Conservation (phyloP, 2,888 invertebrate genomes). For the Arctia plantaginis region DNA sequence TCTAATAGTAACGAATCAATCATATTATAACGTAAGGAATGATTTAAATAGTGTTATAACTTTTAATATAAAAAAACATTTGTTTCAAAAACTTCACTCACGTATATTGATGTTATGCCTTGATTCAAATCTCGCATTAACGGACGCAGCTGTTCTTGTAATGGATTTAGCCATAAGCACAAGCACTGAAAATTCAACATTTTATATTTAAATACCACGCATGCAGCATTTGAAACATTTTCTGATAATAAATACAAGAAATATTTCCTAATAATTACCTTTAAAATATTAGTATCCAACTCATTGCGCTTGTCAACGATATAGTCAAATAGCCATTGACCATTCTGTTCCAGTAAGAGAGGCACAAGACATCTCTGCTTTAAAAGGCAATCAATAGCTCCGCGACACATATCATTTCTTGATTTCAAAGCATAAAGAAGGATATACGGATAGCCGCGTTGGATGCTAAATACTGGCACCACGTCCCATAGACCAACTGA, state of each 20-base stretch:
- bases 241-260: conserved; percentile 4
- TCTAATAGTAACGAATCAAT: neutral
- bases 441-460: conserved; percentile 71
- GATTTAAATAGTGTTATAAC: neutral
- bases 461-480: conserved; percentile 74
- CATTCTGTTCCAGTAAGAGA: conserved; percentile 74
- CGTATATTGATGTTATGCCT: conserved; percentile 75
- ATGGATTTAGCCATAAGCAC: conserved; percentile 80
- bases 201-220: neutral
- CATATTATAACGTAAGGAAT: neutral
- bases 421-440: conserved; percentile 68
- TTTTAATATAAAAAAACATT: neutral
- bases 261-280: conserved; percentile 70
- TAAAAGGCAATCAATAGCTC: conserved; percentile 70
- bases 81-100: conserved; percentile 57
- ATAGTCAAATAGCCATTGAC: conserved; percentile 83
- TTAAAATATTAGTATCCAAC: conserved; percentile 84
- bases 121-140: conserved; percentile 80
- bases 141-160: conserved; percentile 81
- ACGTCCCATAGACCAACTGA: conserved; percentile 82
- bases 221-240: neutral
- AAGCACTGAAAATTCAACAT: conserved; percentile 63
- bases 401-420: conserved; percentile 70
- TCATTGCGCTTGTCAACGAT: conserved; percentile 81
- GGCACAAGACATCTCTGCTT: conserved; percentile 71